phyloP scores from a whole-genome alignment of 2,888 invertebrate genomes.

The Stenolophus ochropezus region DNA sequence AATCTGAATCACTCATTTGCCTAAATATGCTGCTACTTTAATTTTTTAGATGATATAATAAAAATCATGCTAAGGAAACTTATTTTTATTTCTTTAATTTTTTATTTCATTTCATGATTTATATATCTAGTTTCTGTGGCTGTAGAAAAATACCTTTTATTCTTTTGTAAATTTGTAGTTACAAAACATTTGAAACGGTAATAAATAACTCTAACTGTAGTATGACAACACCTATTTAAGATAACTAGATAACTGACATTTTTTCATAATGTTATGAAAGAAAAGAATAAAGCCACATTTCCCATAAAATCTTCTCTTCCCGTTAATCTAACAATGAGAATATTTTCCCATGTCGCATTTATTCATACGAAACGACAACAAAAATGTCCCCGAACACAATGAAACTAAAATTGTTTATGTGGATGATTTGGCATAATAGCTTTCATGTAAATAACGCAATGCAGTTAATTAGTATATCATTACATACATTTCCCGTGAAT shows the following conservation, averaged over 20 bases:
- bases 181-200: too few relatives aligned
- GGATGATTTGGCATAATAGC: slow-evolving; percentile 6
- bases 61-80: too few relatives aligned
- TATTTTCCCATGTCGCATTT: neutral
- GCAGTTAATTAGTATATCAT: slow-evolving; percentile 4
- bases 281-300: neutral
- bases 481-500: slow-evolving; percentile 2
- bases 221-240: neutral
- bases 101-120: too few relatives aligned
- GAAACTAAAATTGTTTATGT: neutral
- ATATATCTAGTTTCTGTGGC: too few relatives aligned
- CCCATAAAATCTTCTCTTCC: neutral
- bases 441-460: slow-evolving; percentile 4
- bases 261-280: neutral
- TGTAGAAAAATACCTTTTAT: too few relatives aligned
- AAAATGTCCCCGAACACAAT: neutral
- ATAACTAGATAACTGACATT: neutral
- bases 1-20: too few relatives aligned
- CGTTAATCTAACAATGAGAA: neutral
- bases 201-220: neutral
- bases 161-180: too few relatives aligned
- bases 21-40: too few relatives aligned
- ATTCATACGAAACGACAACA: neutral
- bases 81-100: too few relatives aligned
- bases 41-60: too few relatives aligned